Evolutionary conservation across 2,797 vertebrate species (phyloP).

Genomic region (Champsocephalus esox): DNA sequence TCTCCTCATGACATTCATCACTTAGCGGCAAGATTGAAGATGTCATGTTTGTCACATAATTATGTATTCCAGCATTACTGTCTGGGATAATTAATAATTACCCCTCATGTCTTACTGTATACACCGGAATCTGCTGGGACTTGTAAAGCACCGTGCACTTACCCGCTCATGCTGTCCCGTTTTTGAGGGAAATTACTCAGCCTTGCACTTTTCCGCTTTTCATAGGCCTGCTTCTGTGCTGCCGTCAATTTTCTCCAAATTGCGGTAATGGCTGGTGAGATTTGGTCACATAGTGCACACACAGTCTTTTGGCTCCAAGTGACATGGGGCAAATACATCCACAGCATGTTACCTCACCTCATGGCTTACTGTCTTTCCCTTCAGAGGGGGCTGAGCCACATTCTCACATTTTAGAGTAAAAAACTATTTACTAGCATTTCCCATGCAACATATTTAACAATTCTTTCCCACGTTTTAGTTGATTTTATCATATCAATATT

Average conservation of each 20-base stretch:
- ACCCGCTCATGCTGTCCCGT: constrained; percentile 33
- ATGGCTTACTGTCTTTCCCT: constrained; percentile 20
- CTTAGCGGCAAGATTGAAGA: constrained; percentile 75
- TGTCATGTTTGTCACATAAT: constrained; percentile 83
- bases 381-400: background rate
- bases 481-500: background rate
- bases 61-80: constrained; percentile 78
- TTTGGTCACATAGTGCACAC: constrained; percentile 56
- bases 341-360: constrained; percentile 41
- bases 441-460: background rate
- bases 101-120: constrained; percentile 72
- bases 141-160: constrained; percentile 59
- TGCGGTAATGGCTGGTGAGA: constrained; percentile 65
- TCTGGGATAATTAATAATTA: constrained; percentile 83
- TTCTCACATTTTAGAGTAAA: constrained; percentile 11
- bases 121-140: constrained; percentile 72
- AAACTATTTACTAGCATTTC: background rate
- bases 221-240: constrained; percentile 34
- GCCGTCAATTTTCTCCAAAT: constrained; percentile 70
- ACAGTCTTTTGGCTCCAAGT: constrained; percentile 38
- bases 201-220: constrained; percentile 58
- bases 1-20: constrained; percentile 78
- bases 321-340: constrained; percentile 58
- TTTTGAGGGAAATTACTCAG: constrained; percentile 55
- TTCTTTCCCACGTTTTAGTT: too few relatives aligned